Evolutionary conservation across 2,888 invertebrate species (phyloP).

Genomic region (Brachypterus glaber): DNA sequence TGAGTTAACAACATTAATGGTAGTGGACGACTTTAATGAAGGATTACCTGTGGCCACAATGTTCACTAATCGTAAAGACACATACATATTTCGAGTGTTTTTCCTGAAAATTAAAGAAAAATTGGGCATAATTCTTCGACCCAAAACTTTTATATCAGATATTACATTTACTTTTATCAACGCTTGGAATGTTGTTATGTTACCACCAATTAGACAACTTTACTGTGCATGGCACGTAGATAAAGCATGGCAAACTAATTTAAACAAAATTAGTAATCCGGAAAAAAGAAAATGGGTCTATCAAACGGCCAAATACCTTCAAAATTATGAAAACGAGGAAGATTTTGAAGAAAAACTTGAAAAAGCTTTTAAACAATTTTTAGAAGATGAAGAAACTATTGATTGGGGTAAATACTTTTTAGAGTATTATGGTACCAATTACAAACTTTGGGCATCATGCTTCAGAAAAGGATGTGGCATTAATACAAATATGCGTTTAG

Average conservation of each 20-base stretch:
- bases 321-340: background rate
- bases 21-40: slow-evolving; percentile 14
- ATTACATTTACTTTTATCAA: background rate
- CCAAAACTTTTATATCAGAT: slow-evolving; percentile 1
- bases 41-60: slow-evolving; percentile 10
- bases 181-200: background rate
- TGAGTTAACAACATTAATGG: slow-evolving; percentile 10
- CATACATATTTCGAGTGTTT: slow-evolving; percentile 1
- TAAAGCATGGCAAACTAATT: slow-evolving; percentile 1
- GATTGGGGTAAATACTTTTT: background rate
- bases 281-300: slow-evolving; percentile 1
- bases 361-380: background rate
- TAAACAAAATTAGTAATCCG: background rate
- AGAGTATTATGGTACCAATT: background rate
- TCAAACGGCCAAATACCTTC: background rate
- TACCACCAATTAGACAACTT: background rate
- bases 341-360: background rate
- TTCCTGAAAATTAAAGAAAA: background rate
- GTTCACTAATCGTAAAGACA: slow-evolving; percentile 11
- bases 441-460: background rate
- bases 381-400: background rate
- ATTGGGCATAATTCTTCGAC: background rate
- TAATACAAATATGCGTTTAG: background rate
- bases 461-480: background rate
- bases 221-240: slow-evolving; percentile 1